These are phyloP conservation scores for Oreochromis tanganicae DNA, from an alignment of 2,113 vertebrate genomes.

Conservation along the genomic window DNA sequence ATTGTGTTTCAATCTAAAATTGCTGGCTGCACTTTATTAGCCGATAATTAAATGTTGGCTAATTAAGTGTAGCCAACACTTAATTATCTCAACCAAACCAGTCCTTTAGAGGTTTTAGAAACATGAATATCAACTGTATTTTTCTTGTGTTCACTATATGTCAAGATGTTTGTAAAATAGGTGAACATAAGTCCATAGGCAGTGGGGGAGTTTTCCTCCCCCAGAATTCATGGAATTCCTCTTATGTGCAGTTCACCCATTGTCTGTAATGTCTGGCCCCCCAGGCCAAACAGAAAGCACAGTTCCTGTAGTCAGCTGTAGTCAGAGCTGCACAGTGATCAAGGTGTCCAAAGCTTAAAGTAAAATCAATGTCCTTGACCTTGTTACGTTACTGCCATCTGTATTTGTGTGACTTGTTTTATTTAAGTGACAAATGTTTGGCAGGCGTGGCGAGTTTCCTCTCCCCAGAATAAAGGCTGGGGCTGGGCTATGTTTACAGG, in stretches of 20 bases:
- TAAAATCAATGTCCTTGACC: neutral
- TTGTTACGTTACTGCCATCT: neutral
- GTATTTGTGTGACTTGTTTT: neutral
- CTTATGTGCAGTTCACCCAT: neutral
- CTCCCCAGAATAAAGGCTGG: neutral
- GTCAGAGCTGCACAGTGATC: neutral
- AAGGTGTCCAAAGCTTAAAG: neutral
- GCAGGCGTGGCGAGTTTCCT: neutral
- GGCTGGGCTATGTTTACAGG: neutral
- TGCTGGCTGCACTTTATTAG: neutral
- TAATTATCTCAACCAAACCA: neutral
- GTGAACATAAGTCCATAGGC: neutral
- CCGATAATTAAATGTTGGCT: neutral
- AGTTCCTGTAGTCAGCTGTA: neutral
- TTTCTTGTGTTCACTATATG: neutral
- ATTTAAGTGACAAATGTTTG: neutral
- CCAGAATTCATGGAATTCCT: neutral
- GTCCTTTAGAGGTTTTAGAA: neutral
- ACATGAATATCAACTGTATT: neutral
- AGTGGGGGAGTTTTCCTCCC: neutral
- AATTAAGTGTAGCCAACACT: neutral
- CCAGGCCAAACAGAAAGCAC: neutral
- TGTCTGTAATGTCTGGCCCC: neutral
- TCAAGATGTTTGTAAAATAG: neutral
- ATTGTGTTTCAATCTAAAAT: neutral